Evolutionary conservation across 1,140 invertebrate species (phyloP), one percentile per base, ranked within the genome.

Genomic region (Melitaea cinxia): DNA sequence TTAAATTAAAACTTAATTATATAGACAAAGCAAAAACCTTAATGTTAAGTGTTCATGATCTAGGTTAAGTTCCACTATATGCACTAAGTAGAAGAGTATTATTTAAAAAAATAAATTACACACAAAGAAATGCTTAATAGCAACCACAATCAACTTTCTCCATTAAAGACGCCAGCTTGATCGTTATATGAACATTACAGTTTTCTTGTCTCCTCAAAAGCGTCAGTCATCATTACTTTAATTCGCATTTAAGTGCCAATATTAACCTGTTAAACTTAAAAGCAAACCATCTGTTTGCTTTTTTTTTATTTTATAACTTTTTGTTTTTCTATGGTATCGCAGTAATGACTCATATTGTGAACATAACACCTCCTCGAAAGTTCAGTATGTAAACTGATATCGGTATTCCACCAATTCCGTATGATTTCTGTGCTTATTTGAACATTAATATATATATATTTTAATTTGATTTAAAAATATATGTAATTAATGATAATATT

Each of bases 181-280:
- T 74, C 68, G 68, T 63, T 62, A 54, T 67, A 64, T 60, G 54
- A 35, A 62, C 60, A 57, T 67, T 61, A 55, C 37, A 65, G 65
- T 62, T 62, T 28, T 66, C 55, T 58, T 65, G 49, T 65, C 37
- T 35, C 63, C 15, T 21, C 30, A 35, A 65, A 28, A 33, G 35
- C 45, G 15, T 65, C 37, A 33, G 33, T 65, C 63, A 65, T 59
- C 37, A 19, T 52, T 65, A 59, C 61, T 47, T 35, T 2, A 24
- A 21, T 65, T 33, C 39, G n/a, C 56, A 47, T 26, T 55, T 55
- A 45, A 45, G 23, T 52, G 49, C 19, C 12, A 47, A 12, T 47
- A 47, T 47, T 23, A 47, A 47, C 17, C 42, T 12, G 6, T 47
- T 21, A 21, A 47, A 19, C 42, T 47, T 23, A 39, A 39, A 24